phyloP scores from a whole-genome alignment of 2,888 invertebrate genomes.

The Nemotelus nigrinus region DNA sequence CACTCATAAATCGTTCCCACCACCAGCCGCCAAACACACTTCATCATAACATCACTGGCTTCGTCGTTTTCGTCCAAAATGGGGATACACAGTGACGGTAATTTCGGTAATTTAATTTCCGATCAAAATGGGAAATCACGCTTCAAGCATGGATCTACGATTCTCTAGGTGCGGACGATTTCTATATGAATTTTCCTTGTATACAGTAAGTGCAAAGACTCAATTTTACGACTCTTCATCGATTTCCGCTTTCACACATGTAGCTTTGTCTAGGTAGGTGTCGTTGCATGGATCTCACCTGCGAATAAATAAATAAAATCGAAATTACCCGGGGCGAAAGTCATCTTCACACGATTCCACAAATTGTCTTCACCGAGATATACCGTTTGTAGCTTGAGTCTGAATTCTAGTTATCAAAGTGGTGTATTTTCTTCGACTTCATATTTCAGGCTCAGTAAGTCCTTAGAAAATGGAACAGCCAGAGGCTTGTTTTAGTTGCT shows the following conservation, averaged over 20 bases:
- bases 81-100: conserved; percentile 2
- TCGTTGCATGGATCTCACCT: not conserved
- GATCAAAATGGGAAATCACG: conserved; percentile 14
- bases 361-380: not conserved
- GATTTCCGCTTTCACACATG: not conserved
- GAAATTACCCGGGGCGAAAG: conserved; percentile 16
- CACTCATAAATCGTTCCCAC: too few relatives aligned
- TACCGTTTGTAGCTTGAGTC: too few relatives aligned
- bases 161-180: too few relatives aligned
- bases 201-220: too few relatives aligned
- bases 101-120: conserved; percentile 20
- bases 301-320: conserved; percentile 20
- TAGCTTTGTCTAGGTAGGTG: not conserved
- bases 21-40: not conserved
- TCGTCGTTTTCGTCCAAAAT: not conserved
- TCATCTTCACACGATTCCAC: conserved; percentile 18
- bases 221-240: too few relatives aligned
- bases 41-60: not conserved
- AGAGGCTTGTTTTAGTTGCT: too few relatives aligned
- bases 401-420: too few relatives aligned
- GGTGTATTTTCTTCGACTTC: too few relatives aligned
- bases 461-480: too few relatives aligned
- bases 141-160: not conserved
- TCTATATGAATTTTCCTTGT: too few relatives aligned
- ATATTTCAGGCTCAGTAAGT: too few relatives aligned